Percentiles rank a stretch among this genome's conserved stretches.
phyloP scores from a whole-genome alignment of 2,888 invertebrate genomes.

The Stenichneumon culpator region DNA sequence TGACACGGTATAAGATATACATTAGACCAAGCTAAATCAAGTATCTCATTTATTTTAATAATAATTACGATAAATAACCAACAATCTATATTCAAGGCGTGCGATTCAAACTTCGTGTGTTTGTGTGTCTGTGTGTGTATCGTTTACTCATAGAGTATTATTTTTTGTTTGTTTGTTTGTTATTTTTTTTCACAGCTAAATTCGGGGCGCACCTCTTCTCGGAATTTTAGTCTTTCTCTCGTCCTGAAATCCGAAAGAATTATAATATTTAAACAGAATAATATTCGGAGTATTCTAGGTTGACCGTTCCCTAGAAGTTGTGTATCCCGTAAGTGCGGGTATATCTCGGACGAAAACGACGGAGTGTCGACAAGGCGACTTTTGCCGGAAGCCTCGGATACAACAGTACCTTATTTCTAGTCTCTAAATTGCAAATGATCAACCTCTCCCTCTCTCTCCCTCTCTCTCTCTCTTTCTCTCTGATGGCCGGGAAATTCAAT shows the following conservation, averaged over 20 bases:
- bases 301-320: slow-evolving; percentile 6
- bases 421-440: slow-evolving; percentile 17
- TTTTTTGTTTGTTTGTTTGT: slow-evolving; percentile 28
- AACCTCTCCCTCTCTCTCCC: background rate
- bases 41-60: slow-evolving; percentile 73
- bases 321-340: slow-evolving; percentile 11
- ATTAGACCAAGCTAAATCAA: slow-evolving; percentile 71
- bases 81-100: slow-evolving; percentile 78
- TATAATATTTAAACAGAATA: slow-evolving; percentile 46
- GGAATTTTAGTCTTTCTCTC: slow-evolving; percentile 64
- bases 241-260: slow-evolving; percentile 73
- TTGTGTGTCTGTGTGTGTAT: slow-evolving; percentile 39
- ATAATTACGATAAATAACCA: slow-evolving; percentile 79
- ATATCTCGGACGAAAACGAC: slow-evolving; percentile 11
- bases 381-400: background rate
- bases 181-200: slow-evolving; percentile 61
- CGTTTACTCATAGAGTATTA: slow-evolving; percentile 28
- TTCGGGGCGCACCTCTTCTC: slow-evolving; percentile 44
- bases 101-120: slow-evolving; percentile 69
- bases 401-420: background rate
- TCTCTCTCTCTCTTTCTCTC: background rate
- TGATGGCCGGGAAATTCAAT: background rate
- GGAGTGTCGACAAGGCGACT: slow-evolving; percentile 12
- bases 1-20: slow-evolving; percentile 51
- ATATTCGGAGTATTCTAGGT: slow-evolving; percentile 21